A percentile compares a stretch with the other conserved stretches of the same genome.
Evolutionary conservation across 2,888 invertebrate genomes (phyloP).

Genomic region (Linnaemya tessellans): DNA sequence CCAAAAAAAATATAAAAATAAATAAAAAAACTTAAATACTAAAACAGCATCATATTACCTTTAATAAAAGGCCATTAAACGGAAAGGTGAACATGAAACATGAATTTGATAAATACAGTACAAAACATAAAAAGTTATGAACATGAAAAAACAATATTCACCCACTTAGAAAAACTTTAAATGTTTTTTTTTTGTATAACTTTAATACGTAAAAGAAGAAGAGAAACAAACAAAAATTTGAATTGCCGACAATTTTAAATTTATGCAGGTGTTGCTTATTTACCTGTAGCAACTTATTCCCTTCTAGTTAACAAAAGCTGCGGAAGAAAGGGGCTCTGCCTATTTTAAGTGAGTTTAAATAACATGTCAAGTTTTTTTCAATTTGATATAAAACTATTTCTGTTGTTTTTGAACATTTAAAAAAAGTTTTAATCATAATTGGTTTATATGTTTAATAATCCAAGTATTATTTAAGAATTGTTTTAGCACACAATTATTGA

Average conservation of each 20-base stretch:
- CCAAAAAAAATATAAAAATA: too few species aligned
- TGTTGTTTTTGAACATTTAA: not conserved
- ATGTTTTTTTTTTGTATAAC: not conserved
- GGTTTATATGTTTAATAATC: not conserved
- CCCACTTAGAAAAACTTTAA: slow-evolving; percentile 37
- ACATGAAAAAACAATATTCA: slow-evolving; percentile 14
- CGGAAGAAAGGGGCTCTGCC: not conserved
- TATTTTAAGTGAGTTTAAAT: slow-evolving; percentile 3
- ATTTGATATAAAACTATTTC: not conserved
- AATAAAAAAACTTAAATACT: not conserved
- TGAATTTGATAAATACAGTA: not conserved
- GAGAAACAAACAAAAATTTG: not conserved
- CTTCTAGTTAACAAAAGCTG: not conserved
- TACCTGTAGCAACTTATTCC: slow-evolving; percentile 8
- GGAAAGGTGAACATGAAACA: slow-evolving; percentile 40
- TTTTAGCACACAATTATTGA: not conserved
- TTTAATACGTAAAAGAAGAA: slow-evolving; percentile 28
- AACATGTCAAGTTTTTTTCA: slow-evolving; percentile 1
- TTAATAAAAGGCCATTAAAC: slow-evolving; percentile 58
- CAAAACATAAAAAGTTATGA: not conserved
- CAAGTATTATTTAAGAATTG: not conserved
- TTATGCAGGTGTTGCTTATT: slow-evolving; percentile 52
- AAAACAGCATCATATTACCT: slow-evolving; percentile 47
- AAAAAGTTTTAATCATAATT: not conserved
- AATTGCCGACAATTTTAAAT: slow-evolving; percentile 42